A percentile compares a stretch with the other conserved stretches of the same genome.
Evolutionary conservation across 2,797 vertebrate species (phyloP).

Genomic region (Heteromormyrus szaboi): DNA sequence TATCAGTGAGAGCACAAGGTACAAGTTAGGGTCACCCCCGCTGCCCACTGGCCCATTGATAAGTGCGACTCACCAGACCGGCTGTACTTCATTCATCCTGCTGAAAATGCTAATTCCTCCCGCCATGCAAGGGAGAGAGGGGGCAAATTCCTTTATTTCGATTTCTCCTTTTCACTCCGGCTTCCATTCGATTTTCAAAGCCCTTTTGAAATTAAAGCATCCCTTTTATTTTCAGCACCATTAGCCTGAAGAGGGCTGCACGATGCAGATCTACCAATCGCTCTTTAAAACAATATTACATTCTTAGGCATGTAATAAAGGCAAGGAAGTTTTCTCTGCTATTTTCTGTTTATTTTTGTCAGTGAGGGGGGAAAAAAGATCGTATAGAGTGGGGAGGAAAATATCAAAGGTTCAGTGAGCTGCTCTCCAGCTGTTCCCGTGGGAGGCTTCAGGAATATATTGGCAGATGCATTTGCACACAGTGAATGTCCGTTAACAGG

Average conservation of each 20-base stretch:
- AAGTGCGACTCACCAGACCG: neutral
- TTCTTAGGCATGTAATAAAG: neutral
- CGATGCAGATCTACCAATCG: constrained; percentile 13
- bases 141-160: constrained; percentile 20
- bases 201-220: constrained; percentile 30
- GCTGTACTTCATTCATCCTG: constrained; percentile 13
- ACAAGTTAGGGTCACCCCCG: neutral
- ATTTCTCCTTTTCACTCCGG: constrained; percentile 13
- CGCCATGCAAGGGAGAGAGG: constrained; percentile 14
- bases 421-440: neutral
- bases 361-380: neutral
- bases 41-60: neutral
- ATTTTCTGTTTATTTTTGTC: neutral
- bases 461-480: constrained; percentile 44
- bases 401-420: neutral
- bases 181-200: constrained; percentile 21
- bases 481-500: constrained; percentile 57
- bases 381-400: neutral
- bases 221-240: constrained; percentile 14
- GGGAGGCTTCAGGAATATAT: constrained; percentile 20
- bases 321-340: neutral
- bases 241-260: neutral
- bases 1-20: constrained; percentile 12
- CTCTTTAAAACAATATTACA: constrained; percentile 9
- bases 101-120: constrained; percentile 26